A percentile compares a stretch with the other conserved stretches of the same genome.
Conservation (phyloP, 2,888 invertebrate genomes). For the Cataglyphis livida region DNA sequence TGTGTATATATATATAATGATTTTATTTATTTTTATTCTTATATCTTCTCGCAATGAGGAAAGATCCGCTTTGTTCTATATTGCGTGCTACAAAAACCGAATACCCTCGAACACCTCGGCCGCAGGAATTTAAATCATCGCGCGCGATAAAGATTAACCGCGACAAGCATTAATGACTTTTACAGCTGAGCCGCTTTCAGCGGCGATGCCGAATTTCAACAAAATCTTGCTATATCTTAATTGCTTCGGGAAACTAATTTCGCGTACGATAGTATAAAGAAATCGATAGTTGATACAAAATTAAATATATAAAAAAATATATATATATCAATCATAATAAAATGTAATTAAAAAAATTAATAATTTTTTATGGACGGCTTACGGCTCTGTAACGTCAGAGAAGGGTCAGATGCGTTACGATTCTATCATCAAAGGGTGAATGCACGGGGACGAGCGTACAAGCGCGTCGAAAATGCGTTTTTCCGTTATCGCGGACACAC, state of each 20-base stretch:
- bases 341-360: not conserved
- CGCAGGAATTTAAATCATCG: constrained; percentile 25
- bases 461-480: not conserved
- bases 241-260: not conserved
- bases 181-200: not conserved
- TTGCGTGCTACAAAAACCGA: constrained; percentile 1
- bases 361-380: not conserved
- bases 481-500: not conserved
- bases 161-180: constrained; percentile 27
- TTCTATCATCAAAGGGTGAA: constrained; percentile 9
- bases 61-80: not conserved
- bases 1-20: not conserved
- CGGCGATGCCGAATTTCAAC: not conserved
- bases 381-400: not conserved
- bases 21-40: not conserved
- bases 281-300: not conserved
- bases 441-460: not conserved
- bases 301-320: not conserved
- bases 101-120: not conserved
- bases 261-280: no score
- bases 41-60: not conserved
- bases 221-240: not conserved
- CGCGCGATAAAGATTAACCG: constrained; percentile 29
- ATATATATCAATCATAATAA: not conserved
- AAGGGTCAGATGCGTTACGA: not conserved